Conservation (phyloP, 2,888 invertebrate genomes). For the Malacosoma neustria region DNA sequence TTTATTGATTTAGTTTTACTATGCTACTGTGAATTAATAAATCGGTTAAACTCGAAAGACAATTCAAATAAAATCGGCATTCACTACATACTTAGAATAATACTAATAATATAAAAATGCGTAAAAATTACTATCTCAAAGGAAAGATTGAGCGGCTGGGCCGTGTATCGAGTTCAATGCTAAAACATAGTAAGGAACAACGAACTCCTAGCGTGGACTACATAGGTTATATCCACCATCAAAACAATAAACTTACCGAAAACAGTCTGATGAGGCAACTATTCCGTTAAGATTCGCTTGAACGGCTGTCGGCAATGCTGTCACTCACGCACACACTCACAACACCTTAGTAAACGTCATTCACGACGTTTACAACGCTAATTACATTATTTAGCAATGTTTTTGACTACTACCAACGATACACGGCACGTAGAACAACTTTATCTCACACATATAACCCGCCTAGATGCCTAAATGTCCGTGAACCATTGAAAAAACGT, state of each 20-base stretch:
- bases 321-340: conserved; percentile 59
- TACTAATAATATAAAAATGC: no score
- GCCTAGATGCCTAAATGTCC: conserved; percentile 37
- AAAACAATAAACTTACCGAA: conserved; percentile 59
- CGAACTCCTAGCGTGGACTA: conserved; percentile 36
- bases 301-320: conserved; percentile 64
- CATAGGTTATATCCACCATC: conserved; percentile 39
- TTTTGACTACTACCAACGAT: conserved; percentile 47
- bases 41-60: no score
- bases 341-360: conserved; percentile 67
- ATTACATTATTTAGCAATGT: conserved; percentile 52
- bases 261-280: conserved; percentile 35
- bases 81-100: no score
- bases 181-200: conserved; percentile 17
- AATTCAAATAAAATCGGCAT: no score
- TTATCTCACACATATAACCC: conserved; percentile 39
- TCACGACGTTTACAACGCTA: conserved; percentile 63
- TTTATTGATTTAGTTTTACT: no score
- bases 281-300: conserved; percentile 70
- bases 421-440: conserved; percentile 43
- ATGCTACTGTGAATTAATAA: no score
- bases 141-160: conserved; percentile 27
- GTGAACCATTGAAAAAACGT: conserved; percentile 62
- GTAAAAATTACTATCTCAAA: conserved; percentile 39
- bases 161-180: conserved; percentile 52